Base-by-base conservation (phyloP, 2,113 vertebrate species). In the Lutjanus erythropterus region DNA sequence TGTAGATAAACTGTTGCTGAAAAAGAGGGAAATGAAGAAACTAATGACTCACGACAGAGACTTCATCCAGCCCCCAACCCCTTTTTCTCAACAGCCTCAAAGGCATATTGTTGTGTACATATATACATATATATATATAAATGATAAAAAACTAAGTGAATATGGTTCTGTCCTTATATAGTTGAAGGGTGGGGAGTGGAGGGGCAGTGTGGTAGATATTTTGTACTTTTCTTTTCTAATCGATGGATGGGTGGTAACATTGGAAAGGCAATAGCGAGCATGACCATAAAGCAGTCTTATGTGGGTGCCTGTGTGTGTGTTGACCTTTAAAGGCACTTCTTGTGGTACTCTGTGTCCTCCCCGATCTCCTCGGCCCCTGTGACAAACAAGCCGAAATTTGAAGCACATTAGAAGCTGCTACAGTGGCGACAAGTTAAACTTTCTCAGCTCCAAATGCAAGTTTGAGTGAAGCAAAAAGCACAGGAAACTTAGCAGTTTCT, bases 181-280 rank as follows among this genome's bases (percentile, higher is more conserved):
- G 90, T 72, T 55, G 61, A 85, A 67, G 73, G 85, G 66, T 73
- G 78, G 50, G 74, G 77, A 86, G 86, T 11, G 73, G 56, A 58
- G 72, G 68, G 84, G 75, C 83, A 83, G 61, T 58, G 78, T 88
- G 78, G 84, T 92, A 88, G 88, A 91, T 85, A 92, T 93, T 93
- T 93, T 93, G 81, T 93, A 93, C 86, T 88, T 91, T 93, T 92
- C 61, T 92, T 93, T 93, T 93, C 67, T 89, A 91, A 90, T 76
- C 18, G 71, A 89, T 55, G 80, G 78, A 88, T 61, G 88, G 84
- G 72, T 77, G 84, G 67, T 81, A 71, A 80, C 71, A 78, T 18
- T 74, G 84, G 84, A 77, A 91, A 89, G 91, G 91, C 91, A 88
- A 92, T 89, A 90, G 91, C 29, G 71, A 91, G 91, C 89, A 92